Percentiles rank a stretch among this genome's conserved stretches.
Conservation (phyloP, 2,888 invertebrate species). For the Pycnomerus fuliginosus region DNA sequence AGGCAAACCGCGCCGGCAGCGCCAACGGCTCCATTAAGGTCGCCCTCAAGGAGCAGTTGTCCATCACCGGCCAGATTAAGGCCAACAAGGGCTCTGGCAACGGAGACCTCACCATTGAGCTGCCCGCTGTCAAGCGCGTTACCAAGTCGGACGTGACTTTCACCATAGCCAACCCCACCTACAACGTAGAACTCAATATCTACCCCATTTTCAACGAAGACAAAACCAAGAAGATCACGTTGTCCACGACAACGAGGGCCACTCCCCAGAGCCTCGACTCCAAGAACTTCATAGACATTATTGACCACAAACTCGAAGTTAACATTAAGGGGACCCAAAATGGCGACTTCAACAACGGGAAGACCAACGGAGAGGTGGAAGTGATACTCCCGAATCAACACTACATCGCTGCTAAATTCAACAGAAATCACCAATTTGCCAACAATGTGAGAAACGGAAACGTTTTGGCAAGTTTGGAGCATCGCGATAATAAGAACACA, state of each 20-base stretch:
- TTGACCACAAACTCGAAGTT: constrained; percentile 53
- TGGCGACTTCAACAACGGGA: constrained; percentile 53
- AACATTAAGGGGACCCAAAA: constrained; percentile 54
- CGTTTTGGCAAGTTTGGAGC: constrained; percentile 41
- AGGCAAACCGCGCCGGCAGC: constrained; percentile 51
- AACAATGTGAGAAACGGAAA: constrained; percentile 42
- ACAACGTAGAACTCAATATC: constrained; percentile 63
- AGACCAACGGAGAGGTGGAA: constrained; percentile 53
- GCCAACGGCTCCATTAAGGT: constrained; percentile 59
- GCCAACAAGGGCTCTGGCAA: constrained; percentile 67
- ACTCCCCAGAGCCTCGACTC: constrained; percentile 60
- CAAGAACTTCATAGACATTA: constrained; percentile 56
- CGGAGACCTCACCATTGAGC: constrained; percentile 59
- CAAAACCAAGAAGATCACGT: constrained; percentile 64
- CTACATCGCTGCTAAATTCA: constrained; percentile 50
- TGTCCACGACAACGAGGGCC: constrained; percentile 63
- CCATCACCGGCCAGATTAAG: constrained; percentile 64
- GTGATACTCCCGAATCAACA: constrained; percentile 56
- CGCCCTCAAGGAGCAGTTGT: constrained; percentile 61
- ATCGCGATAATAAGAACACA: constrained; percentile 51
- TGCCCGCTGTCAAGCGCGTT: constrained; percentile 61
- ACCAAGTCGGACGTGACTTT: constrained; percentile 65
- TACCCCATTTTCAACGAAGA: constrained; percentile 70
- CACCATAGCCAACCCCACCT: constrained; percentile 60
- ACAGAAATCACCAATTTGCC: constrained; percentile 39